These are phyloP conservation scores for Sorex fumeus DNA, from an alignment of 2,113 vertebrate species.

Conservation along the genomic window DNA sequence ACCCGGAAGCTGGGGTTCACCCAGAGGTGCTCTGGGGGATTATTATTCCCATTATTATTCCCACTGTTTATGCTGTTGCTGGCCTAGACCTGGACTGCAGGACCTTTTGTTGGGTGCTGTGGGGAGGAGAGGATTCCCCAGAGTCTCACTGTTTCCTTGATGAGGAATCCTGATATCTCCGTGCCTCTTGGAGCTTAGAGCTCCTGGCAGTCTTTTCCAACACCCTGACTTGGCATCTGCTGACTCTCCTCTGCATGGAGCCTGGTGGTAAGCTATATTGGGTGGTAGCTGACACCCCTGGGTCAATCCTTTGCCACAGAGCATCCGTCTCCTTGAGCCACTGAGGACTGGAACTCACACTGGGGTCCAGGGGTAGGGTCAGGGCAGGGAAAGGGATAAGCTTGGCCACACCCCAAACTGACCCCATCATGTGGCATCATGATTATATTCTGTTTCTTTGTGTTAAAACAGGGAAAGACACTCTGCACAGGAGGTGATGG, in stretches of 20 bases:
- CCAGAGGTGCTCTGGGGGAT: no score
- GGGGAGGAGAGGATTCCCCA: neutral
- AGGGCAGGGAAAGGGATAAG: neutral
- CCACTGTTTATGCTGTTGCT: neutral
- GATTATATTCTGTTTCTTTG: neutral
- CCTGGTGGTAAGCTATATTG: neutral
- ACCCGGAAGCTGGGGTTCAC: neutral
- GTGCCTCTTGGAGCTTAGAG: neutral
- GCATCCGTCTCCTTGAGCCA: neutral
- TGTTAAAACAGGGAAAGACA: neutral
- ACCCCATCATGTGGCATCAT: neutral
- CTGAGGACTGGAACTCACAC: fast-evolving
- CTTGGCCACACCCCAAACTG: neutral
- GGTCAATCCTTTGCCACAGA: neutral
- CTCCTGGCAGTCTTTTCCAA: neutral
- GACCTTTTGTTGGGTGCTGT: neutral
- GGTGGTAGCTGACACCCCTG: neutral
- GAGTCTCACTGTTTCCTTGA: neutral
- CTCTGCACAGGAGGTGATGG: neutral
- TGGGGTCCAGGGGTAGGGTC: no score
- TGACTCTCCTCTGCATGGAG: no score
- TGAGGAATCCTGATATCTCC: neutral
- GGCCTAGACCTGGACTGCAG: neutral
- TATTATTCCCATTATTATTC: no score
- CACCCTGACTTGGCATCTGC: neutral